A percentile compares a stretch with the other conserved stretches of the same genome.
These are phyloP conservation scores for Anoplolepis gracilipes DNA, from an alignment of 1,140 invertebrate species.

Conservation along the genomic window DNA sequence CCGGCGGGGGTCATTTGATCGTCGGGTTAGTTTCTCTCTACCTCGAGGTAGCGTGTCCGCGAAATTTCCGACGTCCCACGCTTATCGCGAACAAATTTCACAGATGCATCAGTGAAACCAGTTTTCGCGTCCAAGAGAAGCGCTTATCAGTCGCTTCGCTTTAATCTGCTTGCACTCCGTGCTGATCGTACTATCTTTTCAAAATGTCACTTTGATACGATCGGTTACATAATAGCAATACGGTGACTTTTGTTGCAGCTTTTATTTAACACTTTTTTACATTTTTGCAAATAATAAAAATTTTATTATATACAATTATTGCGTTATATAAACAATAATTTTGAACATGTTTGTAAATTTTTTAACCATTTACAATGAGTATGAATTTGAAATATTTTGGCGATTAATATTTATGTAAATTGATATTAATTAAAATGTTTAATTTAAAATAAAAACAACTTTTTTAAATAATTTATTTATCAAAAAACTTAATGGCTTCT, in stretches of 20 bases:
- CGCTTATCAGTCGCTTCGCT: constrained; percentile 4
- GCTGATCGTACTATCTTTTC: background rate
- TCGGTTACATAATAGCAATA: background rate
- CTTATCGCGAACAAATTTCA: background rate
- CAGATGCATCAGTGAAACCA: background rate
- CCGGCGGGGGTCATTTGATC: constrained; percentile 38
- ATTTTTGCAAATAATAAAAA: too few relatives aligned
- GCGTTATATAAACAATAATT: background rate
- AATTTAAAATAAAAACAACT: background rate
- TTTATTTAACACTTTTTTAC: background rate
- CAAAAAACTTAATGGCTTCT: background rate
- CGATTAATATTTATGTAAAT: background rate
- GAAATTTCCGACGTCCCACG: constrained; percentile 6
- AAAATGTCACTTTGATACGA: background rate
- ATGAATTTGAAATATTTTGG: background rate
- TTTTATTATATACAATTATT: background rate
- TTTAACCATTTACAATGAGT: background rate
- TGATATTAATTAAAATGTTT: background rate
- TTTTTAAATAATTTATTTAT: too few relatives aligned
- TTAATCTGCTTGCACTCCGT: constrained; percentile 29
- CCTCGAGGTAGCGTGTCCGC: background rate
- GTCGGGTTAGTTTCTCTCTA: constrained; percentile 31
- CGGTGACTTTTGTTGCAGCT: background rate
- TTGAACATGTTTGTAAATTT: background rate
- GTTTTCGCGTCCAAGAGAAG: background rate